Evolutionary conservation across 2,888 invertebrate species (phyloP), one percentile per base, ranked within the genome.

Genomic region (Eristalis tenax): DNA sequence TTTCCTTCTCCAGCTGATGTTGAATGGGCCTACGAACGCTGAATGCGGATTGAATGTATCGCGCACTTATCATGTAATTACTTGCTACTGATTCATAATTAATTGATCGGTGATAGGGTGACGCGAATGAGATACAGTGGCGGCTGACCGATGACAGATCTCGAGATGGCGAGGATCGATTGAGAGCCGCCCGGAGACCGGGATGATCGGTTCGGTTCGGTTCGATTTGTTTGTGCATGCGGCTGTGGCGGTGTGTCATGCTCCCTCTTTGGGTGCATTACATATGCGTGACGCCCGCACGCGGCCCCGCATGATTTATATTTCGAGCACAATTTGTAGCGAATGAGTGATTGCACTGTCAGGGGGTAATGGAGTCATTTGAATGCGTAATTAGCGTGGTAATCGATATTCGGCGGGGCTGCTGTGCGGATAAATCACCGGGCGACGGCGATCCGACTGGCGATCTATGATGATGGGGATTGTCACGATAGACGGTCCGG

Each of bases 61-160:
- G 82, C 86, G 83, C 83, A 90, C 90, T 90, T 91, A 91, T 91
- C 91, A 91, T 91, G 91, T 91, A 91, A 91, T 91, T 91, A 91
- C 91, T 90, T 91, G 91, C 91, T 90, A 90, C 90, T 91, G 91
- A 91, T 91, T 91, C 91, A 91, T 91, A 91, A 91, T 91, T 91
- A 91, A 91, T 91, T 90, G 89, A 73, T 65, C 68, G 68, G 71
- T 90, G 89, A 73, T 65, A 73, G 71, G 76, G 81, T 68, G 71
- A 76, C 71, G 71, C 71, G 59, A 56, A 65, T 59, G 69, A 66
- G 76, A 84, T 81, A 15, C 26, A 28, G 59, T 59, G 10, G 74
- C 66, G 56, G 57, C 35, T 61, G 77, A 32, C 56, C 70, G 78
- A 61, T 83, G 83, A 83, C 87, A 87, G 83, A 83, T 83, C 83